Base-by-base conservation (phyloP, 2,797 vertebrate species). In the Cheirogaleus major region DNA sequence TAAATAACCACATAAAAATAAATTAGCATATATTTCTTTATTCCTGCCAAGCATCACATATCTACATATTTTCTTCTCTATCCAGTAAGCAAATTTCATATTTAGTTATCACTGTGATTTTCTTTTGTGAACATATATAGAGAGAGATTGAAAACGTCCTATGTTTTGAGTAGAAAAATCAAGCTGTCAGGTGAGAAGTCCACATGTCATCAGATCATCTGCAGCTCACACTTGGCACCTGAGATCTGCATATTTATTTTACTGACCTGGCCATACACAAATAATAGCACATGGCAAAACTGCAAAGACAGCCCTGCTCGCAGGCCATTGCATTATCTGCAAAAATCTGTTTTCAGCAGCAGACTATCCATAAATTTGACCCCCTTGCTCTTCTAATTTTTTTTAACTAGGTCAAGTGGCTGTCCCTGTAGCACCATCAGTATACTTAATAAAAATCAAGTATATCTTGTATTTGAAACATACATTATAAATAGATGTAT, bases 401-500 rank as follows among this genome's bases (percentile, higher is more conserved):
- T 89, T 48, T 97, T 92, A 98, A 98, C 89, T 95, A 97, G 97
- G 97, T 98, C 98, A 98, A 97, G 98, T 97, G n/a, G 92, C 96
- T 98, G 97, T 98, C 97, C 98, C 95, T 95, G 81, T 95, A 98
- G 97, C 96, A 90, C 96, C 97, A 98, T 98, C 81, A 95, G 96
- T 96, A 96, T 92, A 95, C 97, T 96, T 89, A 96, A 98, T 98
- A 98, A 98, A 98, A 98, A 99, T 98, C 94, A 98, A 97, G 98
- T 98, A 97, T 98, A 98, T 98, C 98, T 98, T 98, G 97, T 98
- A 96, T 99, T 99, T 98, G 98, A 99, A 99, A 98, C 97, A 98
- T 98, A 98, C 95, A 98, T 99, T 99, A 98, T 98, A 99, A 98
- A 99, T 99, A 99, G 98, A 98, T 99, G 98, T 98, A 98, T 99